Evolutionary conservation across 2,797 vertebrate genomes (phyloP).

Genomic region (Prionace glauca): DNA sequence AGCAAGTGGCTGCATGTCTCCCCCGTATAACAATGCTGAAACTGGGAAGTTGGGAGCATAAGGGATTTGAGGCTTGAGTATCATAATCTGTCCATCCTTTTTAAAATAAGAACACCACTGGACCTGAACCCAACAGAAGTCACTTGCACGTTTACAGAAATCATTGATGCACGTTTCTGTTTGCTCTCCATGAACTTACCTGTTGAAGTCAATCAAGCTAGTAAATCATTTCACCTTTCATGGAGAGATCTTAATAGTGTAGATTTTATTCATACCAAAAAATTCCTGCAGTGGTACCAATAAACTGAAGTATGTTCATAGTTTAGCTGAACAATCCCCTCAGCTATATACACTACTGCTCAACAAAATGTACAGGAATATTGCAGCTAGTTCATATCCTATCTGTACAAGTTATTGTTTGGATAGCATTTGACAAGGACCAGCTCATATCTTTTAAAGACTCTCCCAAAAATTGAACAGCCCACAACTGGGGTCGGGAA

Average conservation of each 20-base stretch:
- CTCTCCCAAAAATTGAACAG: too few species aligned
- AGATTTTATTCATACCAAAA: background rate
- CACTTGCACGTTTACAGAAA: background rate
- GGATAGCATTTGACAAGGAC: background rate
- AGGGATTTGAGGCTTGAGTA: background rate
- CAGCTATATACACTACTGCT: background rate
- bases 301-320: background rate
- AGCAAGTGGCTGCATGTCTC: background rate
- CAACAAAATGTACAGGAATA: background rate
- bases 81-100: background rate
- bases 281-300: background rate
- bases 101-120: background rate
- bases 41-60: background rate
- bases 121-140: background rate
- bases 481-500: too few species aligned
- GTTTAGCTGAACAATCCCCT: background rate
- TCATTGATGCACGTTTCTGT: background rate
- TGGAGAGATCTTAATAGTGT: background rate
- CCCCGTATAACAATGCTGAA: background rate
- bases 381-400: background rate
- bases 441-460: too few species aligned
- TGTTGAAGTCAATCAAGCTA: background rate
- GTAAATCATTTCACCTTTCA: background rate
- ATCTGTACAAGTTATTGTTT: background rate
- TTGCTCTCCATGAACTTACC: background rate